Percentiles rank a stretch among this genome's conserved stretches.
phyloP scores from a whole-genome alignment of 2,888 invertebrate genomes.

The Orchesellides sinensis region DNA sequence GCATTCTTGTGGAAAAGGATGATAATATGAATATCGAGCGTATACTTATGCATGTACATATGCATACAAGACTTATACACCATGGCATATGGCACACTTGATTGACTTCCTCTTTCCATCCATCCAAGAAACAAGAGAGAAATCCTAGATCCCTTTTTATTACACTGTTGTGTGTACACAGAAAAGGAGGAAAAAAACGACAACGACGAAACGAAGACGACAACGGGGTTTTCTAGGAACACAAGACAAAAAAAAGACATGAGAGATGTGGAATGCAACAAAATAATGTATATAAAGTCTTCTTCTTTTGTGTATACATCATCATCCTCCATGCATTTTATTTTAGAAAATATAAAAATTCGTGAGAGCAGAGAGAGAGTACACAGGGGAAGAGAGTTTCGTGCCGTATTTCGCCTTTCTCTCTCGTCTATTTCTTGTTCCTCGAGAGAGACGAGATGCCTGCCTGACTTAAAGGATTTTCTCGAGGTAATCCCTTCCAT shows the following conservation, averaged over 20 bases:
- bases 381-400: too few species aligned
- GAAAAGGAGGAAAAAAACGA: slow-evolving; percentile 20
- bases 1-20: slow-evolving; percentile 10
- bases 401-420: slow-evolving; percentile 35
- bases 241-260: neutral
- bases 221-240: neutral
- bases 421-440: slow-evolving; percentile 42
- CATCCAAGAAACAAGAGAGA: slow-evolving; percentile 23
- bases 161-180: slow-evolving; percentile 24
- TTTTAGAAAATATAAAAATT: slow-evolving; percentile 6
- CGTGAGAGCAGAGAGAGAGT: too few species aligned
- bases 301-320: too few species aligned
- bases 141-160: slow-evolving; percentile 64
- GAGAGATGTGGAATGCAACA: neutral
- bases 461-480: slow-evolving; percentile 66
- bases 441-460: slow-evolving; percentile 43
- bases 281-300: too few species aligned
- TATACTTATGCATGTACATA: neutral
- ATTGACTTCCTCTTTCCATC: slow-evolving; percentile 64
- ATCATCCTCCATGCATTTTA: slow-evolving; percentile 13
- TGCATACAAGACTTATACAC: neutral
- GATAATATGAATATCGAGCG: neutral
- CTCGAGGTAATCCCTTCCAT: slow-evolving; percentile 63
- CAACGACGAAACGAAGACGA: slow-evolving; percentile 15
- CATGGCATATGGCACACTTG: slow-evolving; percentile 36